Evolutionary conservation across 2,888 invertebrate genomes (phyloP), one percentile per base, ranked within the genome.

Genomic region (Agrochola lychnidis): DNA sequence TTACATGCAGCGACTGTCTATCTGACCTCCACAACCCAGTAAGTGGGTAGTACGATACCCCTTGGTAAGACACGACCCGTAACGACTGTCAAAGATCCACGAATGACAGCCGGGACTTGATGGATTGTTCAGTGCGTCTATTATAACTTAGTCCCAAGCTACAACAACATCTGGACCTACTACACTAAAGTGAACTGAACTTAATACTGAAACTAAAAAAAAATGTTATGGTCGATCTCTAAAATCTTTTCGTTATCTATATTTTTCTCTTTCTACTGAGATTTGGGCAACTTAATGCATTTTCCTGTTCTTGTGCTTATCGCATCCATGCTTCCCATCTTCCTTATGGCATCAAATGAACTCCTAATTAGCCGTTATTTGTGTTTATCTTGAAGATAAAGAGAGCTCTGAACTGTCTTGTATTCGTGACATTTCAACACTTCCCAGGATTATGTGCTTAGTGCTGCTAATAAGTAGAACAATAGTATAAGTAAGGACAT

Each of bases 391-490:
- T 78, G 66, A 6, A 66, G 59, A 70, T 66, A 64, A 76, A 51
- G n/a, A 67, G 16, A 68, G 16, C 72, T 71, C 25, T 42, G 53
- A 51, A 36, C 30, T 69, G 30, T 14, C n/a, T 62, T 51, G 53
- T 42, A 56, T 79, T 70, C 53, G 70, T 82, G 81, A 74, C 57
- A 68, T 68, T 69, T 30, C 19, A 84, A 40, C n/a, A 61, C 30
- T 75, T 45, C 9, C 51, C 12, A 68, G 56, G 70, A 75, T 84
- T 81, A 80, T 48, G n/a, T n/a, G 22, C 22, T 51, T 51, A 51
- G 6, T 22, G 22, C n/a, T 68, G 12, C 16, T 67, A 57, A 57
- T 73, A 69, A 73, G 45, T 53, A 66, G 30, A 53, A 66, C n/a
- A 59, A 12, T 4, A 36, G 36, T 30, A 1, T 30, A 30, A 30